Percentiles rank a stretch among this genome's conserved stretches.
Evolutionary conservation across 2,113 vertebrate genomes (phyloP).

Genomic region (Sprattus sprattus): DNA sequence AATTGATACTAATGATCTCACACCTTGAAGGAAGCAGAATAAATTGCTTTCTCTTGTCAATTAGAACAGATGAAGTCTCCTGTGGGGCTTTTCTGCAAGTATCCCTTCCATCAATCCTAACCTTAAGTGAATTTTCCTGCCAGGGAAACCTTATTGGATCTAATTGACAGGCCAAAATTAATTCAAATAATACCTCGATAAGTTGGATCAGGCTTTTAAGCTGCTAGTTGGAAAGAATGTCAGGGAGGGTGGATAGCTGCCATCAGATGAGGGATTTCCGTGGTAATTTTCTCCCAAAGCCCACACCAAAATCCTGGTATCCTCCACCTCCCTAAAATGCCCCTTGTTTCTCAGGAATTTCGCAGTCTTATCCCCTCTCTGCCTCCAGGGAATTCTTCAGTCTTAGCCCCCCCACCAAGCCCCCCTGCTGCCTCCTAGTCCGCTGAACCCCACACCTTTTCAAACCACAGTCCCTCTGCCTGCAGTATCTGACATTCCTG

Average conservation of each 20-base stretch:
- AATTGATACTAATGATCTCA: constrained; percentile 12
- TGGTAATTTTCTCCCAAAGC: background rate
- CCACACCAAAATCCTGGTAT: background rate
- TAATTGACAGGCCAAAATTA: background rate
- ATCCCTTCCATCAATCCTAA: background rate
- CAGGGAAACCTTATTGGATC: background rate
- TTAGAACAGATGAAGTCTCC: constrained; percentile 10
- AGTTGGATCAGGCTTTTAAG: constrained; percentile 1
- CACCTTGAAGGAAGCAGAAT: constrained; percentile 11
- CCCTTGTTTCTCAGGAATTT: constrained; percentile 8
- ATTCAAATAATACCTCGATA: background rate
- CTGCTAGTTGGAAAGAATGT: constrained; percentile 1
- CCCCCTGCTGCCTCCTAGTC: background rate
- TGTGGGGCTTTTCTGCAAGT: background rate
- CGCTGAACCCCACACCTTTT: background rate
- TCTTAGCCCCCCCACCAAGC: background rate
- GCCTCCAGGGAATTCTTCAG: background rate
- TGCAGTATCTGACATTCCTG: constrained; percentile 15
- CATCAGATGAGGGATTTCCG: constrained; percentile 5
- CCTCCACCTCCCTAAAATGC: background rate
- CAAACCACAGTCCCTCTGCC: background rate
- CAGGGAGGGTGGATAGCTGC: background rate
- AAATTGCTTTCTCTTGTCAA: constrained; percentile 7
- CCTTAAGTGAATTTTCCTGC: constrained; percentile 9
- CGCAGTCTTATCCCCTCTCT: background rate